Evolutionary conservation across 2,113 vertebrate genomes (phyloP).

Genomic region (Mirounga angustirostris): DNA sequence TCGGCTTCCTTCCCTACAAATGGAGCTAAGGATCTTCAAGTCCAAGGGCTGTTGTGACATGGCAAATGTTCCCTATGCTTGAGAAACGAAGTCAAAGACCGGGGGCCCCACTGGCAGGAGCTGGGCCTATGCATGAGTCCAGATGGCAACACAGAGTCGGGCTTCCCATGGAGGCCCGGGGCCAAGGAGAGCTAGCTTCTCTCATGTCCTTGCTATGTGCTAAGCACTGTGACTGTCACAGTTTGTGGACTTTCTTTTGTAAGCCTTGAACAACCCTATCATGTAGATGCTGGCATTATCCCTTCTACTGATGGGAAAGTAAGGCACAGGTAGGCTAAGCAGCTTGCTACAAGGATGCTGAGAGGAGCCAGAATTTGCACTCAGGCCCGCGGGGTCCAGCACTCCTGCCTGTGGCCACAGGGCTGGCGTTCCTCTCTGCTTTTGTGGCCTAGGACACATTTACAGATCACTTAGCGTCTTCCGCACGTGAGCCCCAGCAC

Average conservation of each 20-base stretch:
- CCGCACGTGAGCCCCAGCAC: not conserved
- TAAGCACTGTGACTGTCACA: not conserved
- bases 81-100: not conserved
- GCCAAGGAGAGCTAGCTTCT: not conserved
- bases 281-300: not conserved
- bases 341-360: not conserved
- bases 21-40: not conserved
- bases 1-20: not conserved
- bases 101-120: not conserved
- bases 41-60: not conserved
- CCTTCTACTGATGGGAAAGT: not conserved
- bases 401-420: not conserved
- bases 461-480: not conserved
- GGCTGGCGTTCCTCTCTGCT: not conserved
- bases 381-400: accelerated
- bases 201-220: accelerated
- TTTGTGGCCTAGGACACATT: not conserved
- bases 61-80: not conserved
- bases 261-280: not conserved
- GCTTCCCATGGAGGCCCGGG: accelerated
- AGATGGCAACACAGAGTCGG: not conserved
- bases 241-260: not conserved
- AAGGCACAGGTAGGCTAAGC: not conserved
- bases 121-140: not conserved
- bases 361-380: not conserved